Base-by-base conservation (phyloP, 1,140 invertebrate genomes). In the Drosophila cardini region DNA sequence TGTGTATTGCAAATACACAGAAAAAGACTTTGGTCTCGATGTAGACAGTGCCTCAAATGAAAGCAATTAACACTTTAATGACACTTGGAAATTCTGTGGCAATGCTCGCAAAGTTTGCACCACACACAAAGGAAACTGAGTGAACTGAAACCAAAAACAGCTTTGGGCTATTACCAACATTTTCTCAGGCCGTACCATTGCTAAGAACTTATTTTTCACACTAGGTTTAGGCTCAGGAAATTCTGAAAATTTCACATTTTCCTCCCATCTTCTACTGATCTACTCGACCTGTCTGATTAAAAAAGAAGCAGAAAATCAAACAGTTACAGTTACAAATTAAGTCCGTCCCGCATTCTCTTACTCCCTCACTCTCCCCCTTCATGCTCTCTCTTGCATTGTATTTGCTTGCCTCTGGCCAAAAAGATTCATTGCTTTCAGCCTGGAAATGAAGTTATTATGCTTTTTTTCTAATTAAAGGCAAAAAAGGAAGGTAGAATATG, bases 51-150 rank as follows among this genome's bases (percentile, higher is more conserved):
- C 55, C 38, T 56, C 71, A 76, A 82, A 78, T 82, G 83, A 87
- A 83, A 86, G 83, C 83, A 86, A 86, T 86, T 86, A 86, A 82
- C 83, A 77, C 83, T 87, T 87, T 86, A 86, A 86, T 82, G 83
- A 87, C 82, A 86, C 78, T 86, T 86, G 81, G 71, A 87, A 86
- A 80, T 79, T 65, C 69, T 80, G 73, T 80, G 80, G 70, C 65
- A 78, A 82, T 78, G 71, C 78, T 65, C 63, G 55, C 67, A 62
- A 70, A 70, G 16, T 62, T 70, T 70, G 48, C 53, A 57, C 38
- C 36, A 57, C 11, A 45, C 60, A 48, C 38, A 38, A 46, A 55
- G 60, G 21, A n/a, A 30, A 26, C n/a, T 11, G 26, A 42, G 16
- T 36, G 26, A 56, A 40, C 1, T 32, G 30, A 68, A 42, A 58